Conservation (phyloP, 2,888 invertebrate species). For the Kuschelorhynchus macadamiae region DNA sequence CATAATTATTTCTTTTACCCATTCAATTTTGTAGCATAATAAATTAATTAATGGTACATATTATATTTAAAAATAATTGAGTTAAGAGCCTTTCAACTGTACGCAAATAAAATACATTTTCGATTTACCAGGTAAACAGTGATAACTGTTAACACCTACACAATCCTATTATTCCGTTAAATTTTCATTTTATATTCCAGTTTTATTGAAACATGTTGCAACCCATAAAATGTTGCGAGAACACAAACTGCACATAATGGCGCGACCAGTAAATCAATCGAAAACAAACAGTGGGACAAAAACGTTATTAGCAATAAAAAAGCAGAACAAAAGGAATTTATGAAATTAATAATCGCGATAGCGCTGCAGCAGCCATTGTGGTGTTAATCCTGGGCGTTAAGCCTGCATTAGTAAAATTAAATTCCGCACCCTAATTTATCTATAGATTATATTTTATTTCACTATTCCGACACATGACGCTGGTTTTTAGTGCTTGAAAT, state of each 20-base stretch:
- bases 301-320: slow-evolving; percentile 57
- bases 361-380: slow-evolving; percentile 60
- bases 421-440: slow-evolving; percentile 62
- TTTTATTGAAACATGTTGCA: slow-evolving; percentile 17
- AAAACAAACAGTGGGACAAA: slow-evolving; percentile 51
- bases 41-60: no score
- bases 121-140: not conserved
- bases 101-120: not conserved
- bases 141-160: not conserved
- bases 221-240: slow-evolving; percentile 19
- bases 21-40: no score
- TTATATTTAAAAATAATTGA: no score
- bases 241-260: slow-evolving; percentile 36
- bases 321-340: slow-evolving; percentile 61
- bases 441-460: slow-evolving; percentile 62
- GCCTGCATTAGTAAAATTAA: slow-evolving; percentile 63
- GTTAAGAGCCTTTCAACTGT: no score
- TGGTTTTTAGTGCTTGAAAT: slow-evolving; percentile 40
- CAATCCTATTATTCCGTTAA: not conserved
- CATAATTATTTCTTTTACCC: no score
- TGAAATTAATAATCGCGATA: slow-evolving; percentile 65
- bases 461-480: slow-evolving; percentile 61
- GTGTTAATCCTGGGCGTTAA: slow-evolving; percentile 60
- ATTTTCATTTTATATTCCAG: slow-evolving; percentile 14
- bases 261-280: slow-evolving; percentile 46